Percentiles rank a stretch among this genome's conserved stretches.
These are phyloP conservation scores for Ivindomyrus marchei DNA, from an alignment of 2,113 vertebrate species.

Conservation along the genomic window DNA sequence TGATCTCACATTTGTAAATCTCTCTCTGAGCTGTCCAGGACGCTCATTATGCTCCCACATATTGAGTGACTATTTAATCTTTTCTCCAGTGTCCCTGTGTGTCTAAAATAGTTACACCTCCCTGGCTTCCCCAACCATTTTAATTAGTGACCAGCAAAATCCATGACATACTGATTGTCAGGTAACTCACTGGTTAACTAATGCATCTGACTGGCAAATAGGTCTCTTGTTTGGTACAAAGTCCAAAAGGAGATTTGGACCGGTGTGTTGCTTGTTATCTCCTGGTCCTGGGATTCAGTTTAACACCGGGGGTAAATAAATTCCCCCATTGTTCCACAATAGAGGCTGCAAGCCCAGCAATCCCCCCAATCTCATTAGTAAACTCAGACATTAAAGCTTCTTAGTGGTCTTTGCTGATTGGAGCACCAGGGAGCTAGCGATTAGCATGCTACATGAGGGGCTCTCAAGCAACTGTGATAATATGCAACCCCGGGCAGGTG, in stretches of 20 bases:
- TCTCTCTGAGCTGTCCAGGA: not conserved
- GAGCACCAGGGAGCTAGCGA: slow-evolving; percentile 29
- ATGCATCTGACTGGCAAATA: not conserved
- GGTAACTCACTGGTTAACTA: not conserved
- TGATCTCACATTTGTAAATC: not conserved
- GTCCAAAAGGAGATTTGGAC: not conserved
- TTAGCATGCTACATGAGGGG: not conserved
- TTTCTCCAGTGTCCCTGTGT: not conserved
- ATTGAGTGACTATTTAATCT: not conserved
- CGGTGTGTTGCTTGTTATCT: not conserved
- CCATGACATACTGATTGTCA: not conserved
- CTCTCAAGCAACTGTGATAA: not conserved
- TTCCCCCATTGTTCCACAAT: not conserved
- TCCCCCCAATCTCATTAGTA: slow-evolving; percentile 67
- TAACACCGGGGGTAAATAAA: not conserved
- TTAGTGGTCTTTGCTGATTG: slow-evolving; percentile 68
- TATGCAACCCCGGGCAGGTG: not conserved
- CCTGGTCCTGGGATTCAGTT: not conserved
- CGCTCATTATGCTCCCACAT: not conserved
- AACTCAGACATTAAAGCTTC: slow-evolving; percentile 73
- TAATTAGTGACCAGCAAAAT: not conserved
- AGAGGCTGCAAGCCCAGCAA: slow-evolving; percentile 19
- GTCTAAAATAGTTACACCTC: not conserved
- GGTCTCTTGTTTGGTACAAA: not conserved
- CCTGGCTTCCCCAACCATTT: not conserved